phyloP scores from a whole-genome alignment of 2,888 invertebrate species.

The Lathronympha strigana region DNA sequence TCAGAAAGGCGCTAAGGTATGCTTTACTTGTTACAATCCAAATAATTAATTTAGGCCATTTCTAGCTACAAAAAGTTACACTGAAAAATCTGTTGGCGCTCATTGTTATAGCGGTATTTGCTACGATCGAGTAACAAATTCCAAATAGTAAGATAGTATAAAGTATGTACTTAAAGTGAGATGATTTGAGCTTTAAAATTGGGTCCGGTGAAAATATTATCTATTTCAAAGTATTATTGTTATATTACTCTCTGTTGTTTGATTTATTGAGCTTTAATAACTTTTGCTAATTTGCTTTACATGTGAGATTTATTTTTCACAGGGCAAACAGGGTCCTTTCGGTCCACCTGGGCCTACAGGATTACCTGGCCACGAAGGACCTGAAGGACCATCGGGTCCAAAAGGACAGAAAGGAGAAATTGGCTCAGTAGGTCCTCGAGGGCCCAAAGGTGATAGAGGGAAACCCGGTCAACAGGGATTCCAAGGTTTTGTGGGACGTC shows the following conservation, averaged over 20 bases:
- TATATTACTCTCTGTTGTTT: no score
- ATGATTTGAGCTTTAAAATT: no score
- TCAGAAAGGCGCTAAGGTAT: constrained; percentile 92
- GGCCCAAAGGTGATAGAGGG: constrained; percentile 93
- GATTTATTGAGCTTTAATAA: no score
- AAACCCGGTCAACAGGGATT: constrained; percentile 95
- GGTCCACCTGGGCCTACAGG: constrained; percentile 91
- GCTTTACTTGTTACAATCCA: constrained; percentile 50
- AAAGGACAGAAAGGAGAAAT: constrained; percentile 95
- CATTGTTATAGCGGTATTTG: no score
- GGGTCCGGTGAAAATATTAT: no score
- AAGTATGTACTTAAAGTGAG: no score
- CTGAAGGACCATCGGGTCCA: constrained; percentile 93
- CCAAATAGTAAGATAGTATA: no score
- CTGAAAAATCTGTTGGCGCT: no score
- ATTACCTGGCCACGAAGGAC: constrained; percentile 91
- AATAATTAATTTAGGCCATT: no score
- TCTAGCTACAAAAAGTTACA: no score
- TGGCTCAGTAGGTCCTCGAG: constrained; percentile 91
- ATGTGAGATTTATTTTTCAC: constrained; percentile 46
- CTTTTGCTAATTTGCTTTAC: neutral
- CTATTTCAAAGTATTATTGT: no score
- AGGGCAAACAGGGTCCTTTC: constrained; percentile 90
- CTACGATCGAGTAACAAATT: no score
- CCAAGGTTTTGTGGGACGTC: constrained; percentile 88